Percentiles rank a stretch among this genome's conserved stretches.
These are phyloP conservation scores for Chorisops tibialis DNA, from an alignment of 2,888 invertebrate species.

Conservation along the genomic window DNA sequence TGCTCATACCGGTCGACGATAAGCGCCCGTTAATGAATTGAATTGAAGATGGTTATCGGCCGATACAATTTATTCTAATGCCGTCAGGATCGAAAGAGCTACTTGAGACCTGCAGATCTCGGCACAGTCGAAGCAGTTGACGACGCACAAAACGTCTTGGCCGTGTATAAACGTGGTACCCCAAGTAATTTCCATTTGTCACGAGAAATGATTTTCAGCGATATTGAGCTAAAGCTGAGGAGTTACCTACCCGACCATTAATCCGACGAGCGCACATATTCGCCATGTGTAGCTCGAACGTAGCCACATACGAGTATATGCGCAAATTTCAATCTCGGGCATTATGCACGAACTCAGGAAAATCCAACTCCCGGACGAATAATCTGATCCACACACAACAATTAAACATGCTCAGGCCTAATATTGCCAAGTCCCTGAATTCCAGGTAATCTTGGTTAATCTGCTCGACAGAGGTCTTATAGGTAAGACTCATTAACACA, in stretches of 20 bases:
- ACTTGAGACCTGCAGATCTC: too few relatives aligned
- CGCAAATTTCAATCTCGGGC: slow-evolving; percentile 17
- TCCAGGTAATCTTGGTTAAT: slow-evolving; percentile 32
- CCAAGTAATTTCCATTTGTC: slow-evolving; percentile 35
- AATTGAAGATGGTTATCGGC: slow-evolving; percentile 16
- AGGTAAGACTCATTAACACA: slow-evolving; percentile 34
- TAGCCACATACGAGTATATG: slow-evolving; percentile 7
- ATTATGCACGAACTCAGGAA: slow-evolving; percentile 16
- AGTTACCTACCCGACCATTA: slow-evolving; percentile 24
- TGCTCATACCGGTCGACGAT: slow-evolving; percentile 16
- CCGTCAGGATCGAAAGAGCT: slow-evolving; percentile 8
- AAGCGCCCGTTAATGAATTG: slow-evolving; percentile 24
- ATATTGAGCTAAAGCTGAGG: slow-evolving; percentile 28
- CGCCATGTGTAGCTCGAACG: neutral
- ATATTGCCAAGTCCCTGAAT: slow-evolving; percentile 28
- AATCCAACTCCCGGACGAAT: neutral
- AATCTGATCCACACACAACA: slow-evolving; percentile 34
- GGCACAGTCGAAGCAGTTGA: neutral
- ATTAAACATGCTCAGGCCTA: slow-evolving; percentile 34
- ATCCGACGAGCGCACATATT: slow-evolving; percentile 16
- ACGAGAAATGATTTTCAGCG: slow-evolving; percentile 33
- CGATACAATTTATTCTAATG: slow-evolving; percentile 8
- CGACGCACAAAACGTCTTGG: slow-evolving; percentile 14
- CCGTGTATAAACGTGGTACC: slow-evolving; percentile 12
- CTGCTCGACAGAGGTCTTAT: slow-evolving; percentile 25